A percentile compares a stretch with the other conserved stretches of the same genome.
Conservation (phyloP, 2,797 vertebrate genomes). For the Gallinago solitaria region DNA sequence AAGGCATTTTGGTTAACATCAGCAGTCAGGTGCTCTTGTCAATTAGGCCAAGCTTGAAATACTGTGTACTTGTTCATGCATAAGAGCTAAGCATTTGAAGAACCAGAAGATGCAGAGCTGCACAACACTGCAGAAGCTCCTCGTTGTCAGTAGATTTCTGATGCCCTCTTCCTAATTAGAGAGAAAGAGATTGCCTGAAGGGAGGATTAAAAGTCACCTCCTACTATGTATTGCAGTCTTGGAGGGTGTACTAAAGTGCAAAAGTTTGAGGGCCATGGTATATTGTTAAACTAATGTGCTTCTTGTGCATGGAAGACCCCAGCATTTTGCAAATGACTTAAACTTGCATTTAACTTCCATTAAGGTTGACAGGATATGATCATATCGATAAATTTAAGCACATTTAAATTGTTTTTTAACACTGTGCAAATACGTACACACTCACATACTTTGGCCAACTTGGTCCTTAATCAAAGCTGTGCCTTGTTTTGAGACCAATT, state of each 20-base stretch:
- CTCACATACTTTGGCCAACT: background rate
- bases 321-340: background rate
- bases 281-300: background rate
- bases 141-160: background rate
- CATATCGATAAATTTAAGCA: background rate
- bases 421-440: background rate
- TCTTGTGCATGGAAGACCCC: background rate
- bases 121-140: background rate
- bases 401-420: background rate
- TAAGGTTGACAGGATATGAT: background rate
- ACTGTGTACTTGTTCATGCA: rapidly evolving
- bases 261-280: background rate
- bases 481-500: background rate
- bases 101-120: background rate
- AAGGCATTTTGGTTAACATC: slow-evolving; percentile 34
- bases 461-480: background rate
- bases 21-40: slow-evolving; percentile 14
- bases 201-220: background rate
- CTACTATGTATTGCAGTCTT: background rate
- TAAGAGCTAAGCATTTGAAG: background rate
- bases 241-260: background rate
- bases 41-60: background rate
- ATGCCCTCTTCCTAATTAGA: background rate
- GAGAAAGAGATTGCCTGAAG: background rate
- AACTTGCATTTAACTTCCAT: background rate